Evolutionary conservation across 53 echinoderm and acorn worm species (phyloP).

Genomic region (Hippasteria phrygiana): DNA sequence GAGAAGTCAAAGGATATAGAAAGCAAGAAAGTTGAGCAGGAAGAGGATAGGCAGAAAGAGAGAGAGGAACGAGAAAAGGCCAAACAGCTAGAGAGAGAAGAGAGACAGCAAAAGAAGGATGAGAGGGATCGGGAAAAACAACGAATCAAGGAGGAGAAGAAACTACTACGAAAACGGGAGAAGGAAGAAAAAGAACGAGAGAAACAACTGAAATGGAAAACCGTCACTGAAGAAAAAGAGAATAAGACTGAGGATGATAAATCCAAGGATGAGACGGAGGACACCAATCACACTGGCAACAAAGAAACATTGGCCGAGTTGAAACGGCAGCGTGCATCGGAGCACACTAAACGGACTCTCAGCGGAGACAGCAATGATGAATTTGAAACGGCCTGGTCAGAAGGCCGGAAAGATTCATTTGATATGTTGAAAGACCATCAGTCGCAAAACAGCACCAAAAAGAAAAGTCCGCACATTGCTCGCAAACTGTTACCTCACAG

Average conservation of each 20-base stretch:
- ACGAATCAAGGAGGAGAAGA: slow-evolving; percentile 72
- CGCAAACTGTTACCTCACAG: slow-evolving; percentile 52
- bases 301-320: slow-evolving; percentile 85
- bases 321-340: slow-evolving; percentile 75
- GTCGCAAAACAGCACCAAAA: slow-evolving; percentile 29
- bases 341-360: slow-evolving; percentile 52
- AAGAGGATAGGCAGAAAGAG: slow-evolving; percentile 37
- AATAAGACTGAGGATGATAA: slow-evolving; percentile 49
- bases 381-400: slow-evolving; percentile 20
- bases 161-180: slow-evolving; percentile 61
- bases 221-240: slow-evolving; percentile 56
- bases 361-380: slow-evolving; percentile 51
- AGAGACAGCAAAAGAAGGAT: slow-evolving; percentile 45
- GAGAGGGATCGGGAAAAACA: slow-evolving; percentile 51
- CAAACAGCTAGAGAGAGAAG: slow-evolving; percentile 69
- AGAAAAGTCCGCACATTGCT: slow-evolving; percentile 61
- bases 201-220: slow-evolving; percentile 66
- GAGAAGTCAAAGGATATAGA: slow-evolving; percentile 62
- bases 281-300: slow-evolving; percentile 54
- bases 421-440: slow-evolving; percentile 64
- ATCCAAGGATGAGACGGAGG: slow-evolving; percentile 47
- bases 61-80: slow-evolving; percentile 77
- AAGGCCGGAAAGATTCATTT: slow-evolving; percentile 55
- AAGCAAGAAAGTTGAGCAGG: neutral
- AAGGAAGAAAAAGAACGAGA: slow-evolving; percentile 68